Percentiles rank a stretch among this genome's conserved stretches.
These are phyloP conservation scores for Diplazon laetatorius DNA, from an alignment of 2,888 invertebrate genomes.

Conservation along the genomic window DNA sequence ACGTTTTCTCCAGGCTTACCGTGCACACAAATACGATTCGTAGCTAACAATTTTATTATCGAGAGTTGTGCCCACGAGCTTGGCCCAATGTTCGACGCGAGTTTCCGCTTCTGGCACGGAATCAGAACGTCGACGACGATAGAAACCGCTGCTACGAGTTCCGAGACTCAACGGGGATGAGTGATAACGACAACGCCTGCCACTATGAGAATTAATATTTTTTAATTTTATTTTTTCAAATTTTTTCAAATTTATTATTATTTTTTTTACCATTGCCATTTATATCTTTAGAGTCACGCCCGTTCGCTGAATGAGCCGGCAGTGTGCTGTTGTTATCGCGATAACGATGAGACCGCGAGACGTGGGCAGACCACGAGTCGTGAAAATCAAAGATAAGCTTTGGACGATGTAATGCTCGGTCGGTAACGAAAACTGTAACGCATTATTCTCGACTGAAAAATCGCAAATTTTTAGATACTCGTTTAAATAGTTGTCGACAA, in stretches of 20 bases:
- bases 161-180: constrained; percentile 25
- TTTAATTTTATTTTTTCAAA: too few relatives aligned
- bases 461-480: too few relatives aligned
- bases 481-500: too few relatives aligned
- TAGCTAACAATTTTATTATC: constrained; percentile 44
- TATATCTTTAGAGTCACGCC: too few relatives aligned
- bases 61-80: neutral
- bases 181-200: constrained; percentile 43
- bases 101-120: constrained; percentile 24
- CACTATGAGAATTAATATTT: too few relatives aligned
- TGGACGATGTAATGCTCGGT: neutral
- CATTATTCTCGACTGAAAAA: too few relatives aligned
- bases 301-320: too few relatives aligned
- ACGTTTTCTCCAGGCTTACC: neutral
- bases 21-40: constrained; percentile 18
- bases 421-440: too few relatives aligned
- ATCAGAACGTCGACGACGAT: constrained; percentile 43
- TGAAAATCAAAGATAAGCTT: neutral
- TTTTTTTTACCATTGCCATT: too few relatives aligned
- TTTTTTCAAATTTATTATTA: too few relatives aligned
- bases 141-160: constrained; percentile 7
- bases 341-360: neutral
- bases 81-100: neutral
- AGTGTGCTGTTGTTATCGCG: too few relatives aligned
- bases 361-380: constrained; percentile 5